phyloP scores from a whole-genome alignment of 2,113 vertebrate genomes.

The Cyprinodon tularosa region DNA sequence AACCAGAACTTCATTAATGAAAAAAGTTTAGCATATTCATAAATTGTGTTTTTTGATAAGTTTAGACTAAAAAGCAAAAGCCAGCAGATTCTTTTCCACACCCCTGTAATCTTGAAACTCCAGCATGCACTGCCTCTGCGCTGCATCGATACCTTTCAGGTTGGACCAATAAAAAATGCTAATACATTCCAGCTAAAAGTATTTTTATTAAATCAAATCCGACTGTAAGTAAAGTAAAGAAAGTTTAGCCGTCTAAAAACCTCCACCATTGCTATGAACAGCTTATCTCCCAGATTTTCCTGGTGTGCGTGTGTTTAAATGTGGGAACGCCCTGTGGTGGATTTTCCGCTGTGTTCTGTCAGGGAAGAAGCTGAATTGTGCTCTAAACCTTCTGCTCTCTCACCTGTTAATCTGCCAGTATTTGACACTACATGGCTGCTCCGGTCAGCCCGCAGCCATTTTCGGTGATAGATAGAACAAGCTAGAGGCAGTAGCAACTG shows the following conservation, averaged over 20 bases:
- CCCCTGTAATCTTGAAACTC: not conserved
- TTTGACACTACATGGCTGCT: slow-evolving; percentile 42
- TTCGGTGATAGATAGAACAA: slow-evolving; percentile 15
- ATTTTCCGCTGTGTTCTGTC: slow-evolving; percentile 45
- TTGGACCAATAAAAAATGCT: not conserved
- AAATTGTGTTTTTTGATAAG: no score
- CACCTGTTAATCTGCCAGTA: slow-evolving; percentile 49
- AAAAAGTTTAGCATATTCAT: no score
- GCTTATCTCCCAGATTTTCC: not conserved
- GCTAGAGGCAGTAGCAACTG: not conserved
- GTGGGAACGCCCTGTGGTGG: not conserved
- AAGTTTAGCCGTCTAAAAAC: not conserved
- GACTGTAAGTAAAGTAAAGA: not conserved
- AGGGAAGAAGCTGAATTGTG: slow-evolving; percentile 34
- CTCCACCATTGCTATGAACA: not conserved
- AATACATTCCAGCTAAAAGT: not conserved
- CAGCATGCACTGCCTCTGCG: no score
- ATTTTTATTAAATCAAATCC: not conserved
- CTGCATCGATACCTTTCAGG: not conserved
- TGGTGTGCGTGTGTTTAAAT: not conserved
- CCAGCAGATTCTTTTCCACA: not conserved
- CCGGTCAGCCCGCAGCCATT: slow-evolving; percentile 40
- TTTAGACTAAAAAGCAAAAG: not conserved
- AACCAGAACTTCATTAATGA: no score
- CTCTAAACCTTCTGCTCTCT: slow-evolving; percentile 50